phyloP scores from a whole-genome alignment of 1,140 invertebrate species.

The Luehdorfia chinensis region DNA sequence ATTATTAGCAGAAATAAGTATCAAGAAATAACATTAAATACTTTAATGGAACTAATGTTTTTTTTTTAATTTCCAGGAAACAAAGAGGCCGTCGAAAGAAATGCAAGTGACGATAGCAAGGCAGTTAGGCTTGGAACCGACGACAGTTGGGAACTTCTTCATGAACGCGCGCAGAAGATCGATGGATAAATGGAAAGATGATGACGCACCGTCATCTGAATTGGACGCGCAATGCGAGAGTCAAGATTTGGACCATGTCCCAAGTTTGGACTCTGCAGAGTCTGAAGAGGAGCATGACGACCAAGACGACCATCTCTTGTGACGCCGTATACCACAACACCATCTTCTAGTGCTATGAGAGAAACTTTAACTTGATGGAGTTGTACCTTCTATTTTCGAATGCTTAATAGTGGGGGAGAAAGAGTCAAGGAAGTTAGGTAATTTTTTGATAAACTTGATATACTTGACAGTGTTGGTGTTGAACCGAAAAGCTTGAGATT shows the following conservation, averaged over 20 bases:
- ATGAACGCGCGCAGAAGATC: conserved; percentile 99
- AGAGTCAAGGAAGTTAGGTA: neutral
- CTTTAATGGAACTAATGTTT: no score
- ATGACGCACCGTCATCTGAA: conserved; percentile 75
- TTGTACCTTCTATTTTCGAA: conserved; percentile 31
- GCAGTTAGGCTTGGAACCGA: conserved; percentile 97
- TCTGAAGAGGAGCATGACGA: conserved; percentile 70
- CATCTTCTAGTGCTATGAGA: conserved; percentile 67
- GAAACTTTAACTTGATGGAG: conserved; percentile 26
- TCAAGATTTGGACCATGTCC: conserved; percentile 62
- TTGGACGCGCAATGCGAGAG: conserved; percentile 58
- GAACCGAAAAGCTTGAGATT: no score
- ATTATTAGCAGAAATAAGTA: no score
- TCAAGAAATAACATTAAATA: no score
- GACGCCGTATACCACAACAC: conserved; percentile 60
- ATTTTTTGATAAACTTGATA: conserved; percentile 5
- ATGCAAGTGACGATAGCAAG: conserved; percentile 99
- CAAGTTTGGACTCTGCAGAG: conserved; percentile 62
- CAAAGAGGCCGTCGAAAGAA: conserved; percentile 99
- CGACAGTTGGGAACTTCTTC: conserved; percentile 99
- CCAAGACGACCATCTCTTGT: conserved; percentile 68
- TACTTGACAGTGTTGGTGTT: no score
- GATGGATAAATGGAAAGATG: conserved; percentile 99
- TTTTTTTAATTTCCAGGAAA: conserved; percentile 94
- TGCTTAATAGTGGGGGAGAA: no score